Evolutionary conservation across 1,140 invertebrate genomes (phyloP), one percentile per base, ranked within the genome.

Genomic region (Trypoxylus dichotomus): DNA sequence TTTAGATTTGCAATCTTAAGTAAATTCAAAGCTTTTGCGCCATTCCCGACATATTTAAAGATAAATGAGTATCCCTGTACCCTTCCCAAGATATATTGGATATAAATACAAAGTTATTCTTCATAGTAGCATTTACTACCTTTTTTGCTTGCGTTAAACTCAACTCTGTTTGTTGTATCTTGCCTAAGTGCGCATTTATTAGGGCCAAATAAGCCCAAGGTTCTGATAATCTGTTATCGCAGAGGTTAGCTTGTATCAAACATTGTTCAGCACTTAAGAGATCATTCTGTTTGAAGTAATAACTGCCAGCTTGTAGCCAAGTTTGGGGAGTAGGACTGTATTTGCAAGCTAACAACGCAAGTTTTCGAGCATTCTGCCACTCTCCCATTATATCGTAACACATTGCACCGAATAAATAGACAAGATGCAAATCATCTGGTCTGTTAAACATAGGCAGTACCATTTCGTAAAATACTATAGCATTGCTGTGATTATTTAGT

Each of bases 201-300:
- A 85, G 77, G 24, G 82, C 80, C 25, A 86, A 79, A 78, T 84
- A 85, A 15, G 77, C 84, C 85, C 85, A 86, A 21, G 80, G 80
- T 79, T 83, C 83, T 7, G 83, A 72, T 5, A 82, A 73, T 2
- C 76, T 41, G 74, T 83, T 85, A 79, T 85, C 84, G 25, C 80
- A 81, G 13, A 82, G 27, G 78, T 85, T 85, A 7, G 84, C 80
- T 78, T 83, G 81, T 8, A 76, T 79, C 41, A 86, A 80, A 79
- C 84, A 85, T 60, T 83, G 83, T 80, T 85, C 84, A 3, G 85
- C 83, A 77, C 82, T 83, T 7, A 83, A 10, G 15, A 83, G 72
- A 77, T 85, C 83, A 27, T 84, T 83, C 80, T 83, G 77, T 68
- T 79, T 76, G 41, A 81, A 83, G 80, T 83, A 85, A 15, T 82